These are phyloP conservation scores for Engraulis encrasicolus DNA, from an alignment of 2,113 vertebrate species.

Conservation along the genomic window DNA sequence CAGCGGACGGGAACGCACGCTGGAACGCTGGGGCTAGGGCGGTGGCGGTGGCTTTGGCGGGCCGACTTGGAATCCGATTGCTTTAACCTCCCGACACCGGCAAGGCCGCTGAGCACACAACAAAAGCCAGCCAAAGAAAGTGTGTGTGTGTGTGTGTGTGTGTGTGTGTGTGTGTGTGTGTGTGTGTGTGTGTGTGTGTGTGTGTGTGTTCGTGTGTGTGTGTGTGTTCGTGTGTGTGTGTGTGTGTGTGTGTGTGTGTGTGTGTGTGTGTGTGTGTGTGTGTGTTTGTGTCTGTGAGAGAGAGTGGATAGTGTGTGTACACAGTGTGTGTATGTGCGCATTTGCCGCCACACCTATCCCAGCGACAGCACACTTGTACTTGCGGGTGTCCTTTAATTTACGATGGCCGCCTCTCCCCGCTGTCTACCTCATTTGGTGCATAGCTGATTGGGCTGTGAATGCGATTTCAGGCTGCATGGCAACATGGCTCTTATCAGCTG, in stretches of 20 bases:
- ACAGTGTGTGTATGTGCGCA: neutral
- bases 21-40: too few relatives aligned
- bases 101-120: neutral
- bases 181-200: too few relatives aligned
- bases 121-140: neutral
- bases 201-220: too few relatives aligned
- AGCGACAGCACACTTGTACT: neutral
- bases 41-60: too few relatives aligned
- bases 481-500: neutral
- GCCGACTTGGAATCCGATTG: slow-evolving; percentile 10
- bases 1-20: slow-evolving; percentile 37
- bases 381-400: neutral
- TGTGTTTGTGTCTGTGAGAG: too few relatives aligned
- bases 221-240: too few relatives aligned
- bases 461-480: neutral
- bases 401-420: neutral
- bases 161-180: too few relatives aligned
- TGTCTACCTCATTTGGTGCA: neutral
- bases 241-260: too few relatives aligned
- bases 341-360: neutral
- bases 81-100: slow-evolving; percentile 16
- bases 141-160: too few relatives aligned
- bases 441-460: neutral
- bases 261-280: too few relatives aligned
- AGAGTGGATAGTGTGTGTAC: too few relatives aligned